A percentile compares a stretch with the other conserved stretches of the same genome.
phyloP scores from a whole-genome alignment of 1,140 invertebrate genomes.

The Triops cancriformis region DNA sequence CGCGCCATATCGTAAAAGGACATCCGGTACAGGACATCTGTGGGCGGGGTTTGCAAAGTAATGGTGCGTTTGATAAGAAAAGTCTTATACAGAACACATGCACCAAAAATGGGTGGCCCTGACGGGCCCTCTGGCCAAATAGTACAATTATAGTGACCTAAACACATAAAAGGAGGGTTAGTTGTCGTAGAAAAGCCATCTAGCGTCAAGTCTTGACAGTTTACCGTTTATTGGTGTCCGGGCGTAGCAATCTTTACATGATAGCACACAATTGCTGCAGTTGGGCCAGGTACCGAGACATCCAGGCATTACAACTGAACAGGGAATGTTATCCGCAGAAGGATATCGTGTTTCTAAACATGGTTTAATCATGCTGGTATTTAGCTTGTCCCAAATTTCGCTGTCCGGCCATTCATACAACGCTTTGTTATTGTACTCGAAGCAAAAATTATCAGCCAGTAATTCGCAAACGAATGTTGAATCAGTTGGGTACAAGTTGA shows the following conservation, averaged over 20 bases:
- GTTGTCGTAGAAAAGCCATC: no score
- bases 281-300: no score
- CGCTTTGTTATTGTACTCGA: neutral
- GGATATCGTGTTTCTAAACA: neutral
- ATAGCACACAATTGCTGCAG: neutral
- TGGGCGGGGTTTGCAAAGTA: neutral
- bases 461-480: neutral
- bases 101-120: neutral
- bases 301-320: neutral
- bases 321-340: neutral
- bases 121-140: neutral
- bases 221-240: neutral
- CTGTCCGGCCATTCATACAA: neutral
- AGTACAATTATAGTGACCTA: neutral
- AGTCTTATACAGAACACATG: neutral
- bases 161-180: no score
- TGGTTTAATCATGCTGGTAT: neutral
- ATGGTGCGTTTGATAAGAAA: neutral
- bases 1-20: neutral
- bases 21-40: neutral
- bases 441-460: neutral
- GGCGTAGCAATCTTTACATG: neutral
- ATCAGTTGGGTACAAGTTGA: neutral
- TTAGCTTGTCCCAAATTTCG: neutral
- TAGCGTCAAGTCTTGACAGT: neutral